Percentiles rank a stretch among this genome's conserved stretches.
These are phyloP conservation scores for Gymnoscelis rufifasciata DNA, from an alignment of 2,888 invertebrate species.

Conservation along the genomic window DNA sequence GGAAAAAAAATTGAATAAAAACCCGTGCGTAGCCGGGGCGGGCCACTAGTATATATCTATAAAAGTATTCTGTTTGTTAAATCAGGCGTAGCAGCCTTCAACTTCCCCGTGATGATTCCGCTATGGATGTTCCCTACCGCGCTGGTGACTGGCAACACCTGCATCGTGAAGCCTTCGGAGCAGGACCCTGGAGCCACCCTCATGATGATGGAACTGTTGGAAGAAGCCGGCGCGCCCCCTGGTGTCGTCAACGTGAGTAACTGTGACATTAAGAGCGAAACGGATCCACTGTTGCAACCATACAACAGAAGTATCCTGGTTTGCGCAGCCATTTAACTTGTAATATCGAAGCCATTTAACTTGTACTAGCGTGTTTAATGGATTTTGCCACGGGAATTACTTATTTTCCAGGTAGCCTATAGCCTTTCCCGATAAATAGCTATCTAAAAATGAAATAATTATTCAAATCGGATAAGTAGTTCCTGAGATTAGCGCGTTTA, in stretches of 20 bases:
- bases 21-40: too few species aligned
- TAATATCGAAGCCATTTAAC: too few species aligned
- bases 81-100: constrained; percentile 97
- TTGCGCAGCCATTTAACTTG: too few species aligned
- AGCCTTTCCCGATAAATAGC: too few species aligned
- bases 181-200: constrained; percentile 98
- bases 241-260: constrained; percentile 92
- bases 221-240: constrained; percentile 96
- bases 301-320: too few species aligned
- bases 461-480: too few species aligned
- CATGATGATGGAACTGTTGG: constrained; percentile 94
- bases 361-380: too few species aligned
- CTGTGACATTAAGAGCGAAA: not conserved
- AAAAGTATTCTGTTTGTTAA: not conserved
- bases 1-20: not conserved
- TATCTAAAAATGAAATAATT: too few species aligned
- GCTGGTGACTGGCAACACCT: constrained; percentile 95
- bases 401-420: too few species aligned
- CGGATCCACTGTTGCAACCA: not conserved
- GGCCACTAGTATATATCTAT: too few species aligned
- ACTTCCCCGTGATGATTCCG: constrained; percentile 99
- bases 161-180: constrained; percentile 97
- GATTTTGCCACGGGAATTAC: too few species aligned
- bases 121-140: constrained; percentile 96
- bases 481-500: too few species aligned